Conservation (phyloP, 2,113 vertebrate genomes). For the Marmota flaviventris region DNA sequence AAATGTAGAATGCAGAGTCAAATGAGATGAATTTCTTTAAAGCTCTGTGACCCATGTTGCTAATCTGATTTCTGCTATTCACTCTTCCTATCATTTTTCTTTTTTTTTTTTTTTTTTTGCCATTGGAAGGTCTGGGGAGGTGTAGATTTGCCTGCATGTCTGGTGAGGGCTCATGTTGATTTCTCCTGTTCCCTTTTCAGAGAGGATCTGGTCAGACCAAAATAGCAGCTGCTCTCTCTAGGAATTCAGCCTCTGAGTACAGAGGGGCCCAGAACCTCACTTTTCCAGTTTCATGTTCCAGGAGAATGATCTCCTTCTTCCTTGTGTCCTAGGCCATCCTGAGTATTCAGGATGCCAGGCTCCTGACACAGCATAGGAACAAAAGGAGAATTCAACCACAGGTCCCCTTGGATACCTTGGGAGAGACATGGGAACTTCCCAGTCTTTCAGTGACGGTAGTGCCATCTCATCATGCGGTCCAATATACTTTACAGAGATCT, state of each 20-base stretch:
- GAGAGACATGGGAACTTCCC: neutral
- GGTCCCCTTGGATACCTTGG: neutral
- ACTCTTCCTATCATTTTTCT: neutral
- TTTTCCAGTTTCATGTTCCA: neutral
- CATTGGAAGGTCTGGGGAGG: neutral
- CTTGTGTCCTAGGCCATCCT: neutral
- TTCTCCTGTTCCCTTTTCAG: neutral
- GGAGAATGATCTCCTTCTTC: neutral
- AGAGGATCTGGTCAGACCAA: neutral
- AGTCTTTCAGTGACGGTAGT: neutral
- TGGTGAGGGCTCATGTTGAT: neutral
- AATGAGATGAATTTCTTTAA: neutral
- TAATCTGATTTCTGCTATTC: neutral
- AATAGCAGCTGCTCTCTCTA: neutral
- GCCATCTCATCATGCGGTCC: neutral
- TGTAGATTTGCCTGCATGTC: neutral
- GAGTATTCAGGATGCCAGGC: neutral
- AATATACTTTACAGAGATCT: neutral
- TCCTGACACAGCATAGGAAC: neutral
- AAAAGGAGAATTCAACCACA: neutral
- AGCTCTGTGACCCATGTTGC: neutral
- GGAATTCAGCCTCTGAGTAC: neutral
- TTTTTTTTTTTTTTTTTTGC: neutral
- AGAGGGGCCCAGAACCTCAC: neutral
- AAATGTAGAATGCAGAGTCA: slow-evolving; percentile 2